Evolutionary conservation across 2,888 invertebrate species (phyloP), one percentile per base, ranked within the genome.

Genomic region (Polymixis lichenea): DNA sequence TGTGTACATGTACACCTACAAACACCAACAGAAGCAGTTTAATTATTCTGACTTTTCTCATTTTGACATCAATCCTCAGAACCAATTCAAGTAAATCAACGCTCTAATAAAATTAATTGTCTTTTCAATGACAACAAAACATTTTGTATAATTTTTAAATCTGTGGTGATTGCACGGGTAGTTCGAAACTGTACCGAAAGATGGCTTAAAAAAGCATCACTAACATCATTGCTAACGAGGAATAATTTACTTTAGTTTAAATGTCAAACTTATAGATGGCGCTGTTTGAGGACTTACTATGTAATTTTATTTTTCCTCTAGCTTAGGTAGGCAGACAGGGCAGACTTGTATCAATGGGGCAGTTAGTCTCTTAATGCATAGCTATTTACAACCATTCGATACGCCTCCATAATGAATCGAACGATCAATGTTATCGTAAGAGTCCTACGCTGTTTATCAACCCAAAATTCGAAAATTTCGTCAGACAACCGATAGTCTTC

Each of bases 151-250:
- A 15, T 51, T 3, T 28, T 13, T 55, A 11, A 22, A 9, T 46
- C 46, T 75, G 32, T 62, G 53, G 6, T 46, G 0, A 49, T 55
- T 75, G 17, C 32, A 9, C 53, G 38, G 1, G 28, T 56, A 64
- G 38, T 79, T 79, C 53, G 13, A 46, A 38, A 6, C 9, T n/a
- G 9, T 7, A n/a, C 46, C 53, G 19, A 28, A 19, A 79, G 78
- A 73, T 79, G 80, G 68, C 78, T 22, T 17, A 38, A 19, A 55
- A 61, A 22, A 38, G 17, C 53, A 67, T 53, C 1, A n/a, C 6
- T n/a, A 51, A 17, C 28, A 60, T 32, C 11, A 13, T 32, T 32
- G 22, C 17, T 22, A 5, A 25, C n/a, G 13, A 32, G 15, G 0
- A 70, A 25, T 32, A 25, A 55, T 55, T 62, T 28, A 17, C 15